A percentile compares a stretch with the other conserved stretches of the same genome.
phyloP scores from a whole-genome alignment of 2,888 invertebrate genomes.

The Villa cingulata region DNA sequence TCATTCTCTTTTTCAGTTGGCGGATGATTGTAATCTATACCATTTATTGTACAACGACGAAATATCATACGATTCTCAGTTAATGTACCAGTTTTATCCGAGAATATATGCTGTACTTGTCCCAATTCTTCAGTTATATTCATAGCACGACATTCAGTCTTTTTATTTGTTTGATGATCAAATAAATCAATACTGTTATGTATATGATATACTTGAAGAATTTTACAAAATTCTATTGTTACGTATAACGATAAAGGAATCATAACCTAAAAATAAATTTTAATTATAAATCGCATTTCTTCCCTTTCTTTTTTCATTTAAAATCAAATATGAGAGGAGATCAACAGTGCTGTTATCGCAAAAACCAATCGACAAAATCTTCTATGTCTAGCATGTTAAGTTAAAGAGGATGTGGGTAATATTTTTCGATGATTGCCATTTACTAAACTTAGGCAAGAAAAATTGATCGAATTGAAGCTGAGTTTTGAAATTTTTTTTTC shows the following conservation, averaged over 20 bases:
- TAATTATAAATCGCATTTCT: too few species aligned
- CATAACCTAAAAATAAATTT: slow-evolving; percentile 60
- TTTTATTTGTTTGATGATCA: slow-evolving; percentile 67
- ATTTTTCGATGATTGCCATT: too few species aligned
- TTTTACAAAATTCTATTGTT: slow-evolving; percentile 90
- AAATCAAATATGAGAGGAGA: too few species aligned
- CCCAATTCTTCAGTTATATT: slow-evolving; percentile 97
- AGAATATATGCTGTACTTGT: slow-evolving; percentile 88
- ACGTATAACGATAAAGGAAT: slow-evolving; percentile 95
- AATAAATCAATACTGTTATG: slow-evolving; percentile 79
- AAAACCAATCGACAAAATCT: too few species aligned
- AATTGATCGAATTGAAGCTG: too few species aligned
- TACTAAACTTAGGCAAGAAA: too few species aligned
- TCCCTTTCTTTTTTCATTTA: too few species aligned
- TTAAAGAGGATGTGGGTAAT: too few species aligned
- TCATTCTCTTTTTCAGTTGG: slow-evolving; percentile 50
- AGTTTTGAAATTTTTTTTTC: too few species aligned
- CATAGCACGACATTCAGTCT: slow-evolving; percentile 80
- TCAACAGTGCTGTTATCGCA: too few species aligned
- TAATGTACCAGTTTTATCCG: slow-evolving; percentile 94
- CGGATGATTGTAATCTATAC: slow-evolving; percentile 78
- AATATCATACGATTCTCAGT: slow-evolving; percentile 98
- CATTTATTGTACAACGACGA: slow-evolving; percentile 75
- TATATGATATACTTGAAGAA: slow-evolving; percentile 90
- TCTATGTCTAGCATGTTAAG: too few species aligned